Conservation (phyloP, 2,113 vertebrate species). For the Prunella fulvescens region DNA sequence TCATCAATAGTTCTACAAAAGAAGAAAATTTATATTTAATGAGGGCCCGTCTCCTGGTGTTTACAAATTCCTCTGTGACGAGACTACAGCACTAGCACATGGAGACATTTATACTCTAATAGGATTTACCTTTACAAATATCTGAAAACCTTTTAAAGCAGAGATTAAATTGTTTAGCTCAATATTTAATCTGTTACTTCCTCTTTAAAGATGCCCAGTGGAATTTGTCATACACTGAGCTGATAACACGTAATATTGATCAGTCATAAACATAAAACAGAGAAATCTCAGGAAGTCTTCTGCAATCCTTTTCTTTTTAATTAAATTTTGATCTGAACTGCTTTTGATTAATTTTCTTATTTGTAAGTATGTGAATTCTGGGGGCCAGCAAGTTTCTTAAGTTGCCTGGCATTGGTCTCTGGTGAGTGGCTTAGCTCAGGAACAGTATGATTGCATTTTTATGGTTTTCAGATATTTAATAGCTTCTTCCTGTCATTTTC, state of each 20-base stretch:
- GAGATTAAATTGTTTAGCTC: conserved; percentile 82
- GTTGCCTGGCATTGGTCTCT: conserved; percentile 75
- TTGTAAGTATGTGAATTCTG: conserved; percentile 76
- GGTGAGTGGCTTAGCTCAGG: conserved; percentile 75
- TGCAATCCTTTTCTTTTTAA: conserved; percentile 72
- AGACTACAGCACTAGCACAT: conserved; percentile 47
- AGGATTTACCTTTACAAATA: conserved; percentile 80
- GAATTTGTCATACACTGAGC: conserved; percentile 73
- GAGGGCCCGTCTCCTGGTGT: conserved; percentile 50
- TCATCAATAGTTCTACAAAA: conserved; percentile 45
- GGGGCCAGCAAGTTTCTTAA: conserved; percentile 74
- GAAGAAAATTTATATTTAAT: conserved; percentile 66
- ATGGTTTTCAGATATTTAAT: conserved; percentile 87
- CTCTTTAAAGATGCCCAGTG: conserved; percentile 76
- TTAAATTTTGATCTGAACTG: conserved; percentile 81
- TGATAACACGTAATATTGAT: conserved; percentile 74
- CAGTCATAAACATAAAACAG: conserved; percentile 74
- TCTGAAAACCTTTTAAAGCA: conserved; percentile 75
- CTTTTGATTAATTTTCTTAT: conserved; percentile 82
- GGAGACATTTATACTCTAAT: conserved; percentile 65
- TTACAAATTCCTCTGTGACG: conserved; percentile 65
- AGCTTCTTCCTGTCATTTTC: conserved; percentile 86
- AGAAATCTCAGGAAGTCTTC: conserved; percentile 65
- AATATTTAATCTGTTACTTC: conserved; percentile 84
- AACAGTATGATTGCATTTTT: conserved; percentile 82